Evolutionary conservation across 2,113 vertebrate species (phyloP), one percentile per base, ranked within the genome.

Genomic region (Nothocercus julius): DNA sequence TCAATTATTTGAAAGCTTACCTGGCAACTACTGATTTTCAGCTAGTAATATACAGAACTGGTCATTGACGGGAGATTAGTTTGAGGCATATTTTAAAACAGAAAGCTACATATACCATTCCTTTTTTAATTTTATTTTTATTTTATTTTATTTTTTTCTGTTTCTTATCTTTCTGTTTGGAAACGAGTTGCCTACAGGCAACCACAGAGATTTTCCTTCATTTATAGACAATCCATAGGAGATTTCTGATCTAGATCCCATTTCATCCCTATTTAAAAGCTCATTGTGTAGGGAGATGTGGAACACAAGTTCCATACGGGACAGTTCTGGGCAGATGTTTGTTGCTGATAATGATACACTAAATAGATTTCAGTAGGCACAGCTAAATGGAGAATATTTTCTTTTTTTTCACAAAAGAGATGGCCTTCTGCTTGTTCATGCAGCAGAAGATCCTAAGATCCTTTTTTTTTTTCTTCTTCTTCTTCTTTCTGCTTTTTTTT

Each of bases 221-320:
- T 49, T 73, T 73, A 47, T 76, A 92, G 56, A 93, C 10, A 67
- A 24, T 95, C 90, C 88, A 79, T 90, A 91, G 76, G 85, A 79
- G 70, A 89, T 96, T 91, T 88, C 62, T 96, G 83, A 96, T 49
- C 54, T 42, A 94, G 56, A 94, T 96, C 81, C 58, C 77, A 91
- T 93, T 97, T 94, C 91, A 96, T 82, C 51, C 47, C 76, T 89
- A 81, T 91, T 97, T 96, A 78, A 97, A 92, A 94, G 90, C 54
- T 89, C 47, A 66, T 81, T 68, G 53, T 64, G 73, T 58, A 18
- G 21, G 19, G 64, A 87, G 75, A 96, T 82, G 85, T 87, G 84
- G 85, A 94, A 66, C 6, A 42, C 38, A 66, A 95, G 89, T 87
- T 72, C 95, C 90, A 58, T 77, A 73, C 49, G 82, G 87, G 80